Conservation (phyloP, 1,140 invertebrate species). For the Thaumatotibia leucotreta region DNA sequence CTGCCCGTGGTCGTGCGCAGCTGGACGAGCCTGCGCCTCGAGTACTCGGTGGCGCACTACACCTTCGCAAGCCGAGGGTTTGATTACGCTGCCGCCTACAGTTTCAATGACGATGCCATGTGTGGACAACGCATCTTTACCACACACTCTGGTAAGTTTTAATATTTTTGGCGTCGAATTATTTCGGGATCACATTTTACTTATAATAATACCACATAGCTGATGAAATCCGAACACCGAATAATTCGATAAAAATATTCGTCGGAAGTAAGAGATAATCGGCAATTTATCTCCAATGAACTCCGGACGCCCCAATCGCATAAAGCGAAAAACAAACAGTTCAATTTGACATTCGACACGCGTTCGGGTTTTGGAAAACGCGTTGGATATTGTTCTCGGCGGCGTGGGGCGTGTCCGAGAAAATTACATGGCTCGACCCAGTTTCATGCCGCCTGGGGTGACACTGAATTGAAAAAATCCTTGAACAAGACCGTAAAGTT, state of each 20-base stretch:
- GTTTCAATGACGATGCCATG: slow-evolving; percentile 81
- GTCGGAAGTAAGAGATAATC: slow-evolving; percentile 28
- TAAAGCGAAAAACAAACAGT: slow-evolving; percentile 49
- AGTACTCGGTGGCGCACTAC: slow-evolving; percentile 83
- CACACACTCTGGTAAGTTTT: slow-evolving; percentile 77
- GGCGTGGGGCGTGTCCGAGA: slow-evolving; percentile 37
- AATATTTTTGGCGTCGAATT: neutral
- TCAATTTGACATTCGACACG: slow-evolving; percentile 54
- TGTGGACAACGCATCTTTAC: slow-evolving; percentile 81
- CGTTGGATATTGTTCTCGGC: slow-evolving; percentile 56
- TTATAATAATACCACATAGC: slow-evolving; percentile 14
- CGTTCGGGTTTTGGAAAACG: slow-evolving; percentile 54
- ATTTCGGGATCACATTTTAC: neutral
- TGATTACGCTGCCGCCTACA: slow-evolving; percentile 82
- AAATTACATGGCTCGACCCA: slow-evolving; percentile 52
- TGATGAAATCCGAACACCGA: slow-evolving; percentile 17
- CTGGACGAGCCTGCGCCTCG: slow-evolving; percentile 81
- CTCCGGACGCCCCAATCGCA: slow-evolving; percentile 29
- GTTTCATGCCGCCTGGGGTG: slow-evolving; percentile 34
- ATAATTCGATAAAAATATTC: slow-evolving; percentile 31
- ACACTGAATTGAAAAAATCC: slow-evolving; percentile 51
- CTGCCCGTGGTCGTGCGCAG: slow-evolving; percentile 82
- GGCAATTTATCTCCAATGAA: slow-evolving; percentile 34
- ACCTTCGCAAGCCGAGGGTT: slow-evolving; percentile 81
- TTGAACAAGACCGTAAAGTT: slow-evolving; percentile 61